Evolutionary conservation across 2,113 vertebrate species (phyloP).

Genomic region (Pygoscelis antarcticus): DNA sequence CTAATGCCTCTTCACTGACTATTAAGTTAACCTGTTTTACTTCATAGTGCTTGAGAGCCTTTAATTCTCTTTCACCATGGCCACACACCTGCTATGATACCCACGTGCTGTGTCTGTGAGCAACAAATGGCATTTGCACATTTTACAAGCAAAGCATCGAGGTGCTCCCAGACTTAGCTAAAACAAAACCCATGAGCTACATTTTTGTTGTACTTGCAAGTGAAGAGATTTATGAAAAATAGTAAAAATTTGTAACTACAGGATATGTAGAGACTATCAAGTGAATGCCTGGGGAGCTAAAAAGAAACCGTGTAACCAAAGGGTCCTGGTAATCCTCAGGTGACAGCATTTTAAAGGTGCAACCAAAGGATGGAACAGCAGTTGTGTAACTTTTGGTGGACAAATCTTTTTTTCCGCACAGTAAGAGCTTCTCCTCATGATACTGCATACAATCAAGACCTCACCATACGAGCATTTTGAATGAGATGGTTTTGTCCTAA

Average conservation of each 20-base stretch:
- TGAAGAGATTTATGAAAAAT: background rate
- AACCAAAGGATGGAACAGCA: background rate
- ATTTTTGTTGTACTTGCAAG: background rate
- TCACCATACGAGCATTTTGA: background rate
- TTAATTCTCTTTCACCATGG: background rate
- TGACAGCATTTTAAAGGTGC: background rate
- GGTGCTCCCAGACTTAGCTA: background rate
- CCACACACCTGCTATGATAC: background rate
- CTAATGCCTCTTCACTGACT: rapidly evolving
- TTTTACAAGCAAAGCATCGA: background rate
- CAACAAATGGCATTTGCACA: background rate
- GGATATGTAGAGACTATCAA: background rate
- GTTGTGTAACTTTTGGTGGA: background rate
- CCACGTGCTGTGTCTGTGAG: rapidly evolving
- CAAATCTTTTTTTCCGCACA: background rate
- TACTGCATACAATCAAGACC: background rate
- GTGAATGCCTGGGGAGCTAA: background rate
- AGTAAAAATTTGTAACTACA: background rate
- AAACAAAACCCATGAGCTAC: background rate
- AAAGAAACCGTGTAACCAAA: background rate
- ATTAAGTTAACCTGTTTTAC: background rate
- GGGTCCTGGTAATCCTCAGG: background rate
- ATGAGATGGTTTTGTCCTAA: background rate
- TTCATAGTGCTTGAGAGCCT: background rate
- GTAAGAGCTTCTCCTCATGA: background rate